Percentiles rank a stretch among this genome's conserved stretches.
Conservation (phyloP, 2,113 vertebrate species). For the Myanophis thanlyinensis region DNA sequence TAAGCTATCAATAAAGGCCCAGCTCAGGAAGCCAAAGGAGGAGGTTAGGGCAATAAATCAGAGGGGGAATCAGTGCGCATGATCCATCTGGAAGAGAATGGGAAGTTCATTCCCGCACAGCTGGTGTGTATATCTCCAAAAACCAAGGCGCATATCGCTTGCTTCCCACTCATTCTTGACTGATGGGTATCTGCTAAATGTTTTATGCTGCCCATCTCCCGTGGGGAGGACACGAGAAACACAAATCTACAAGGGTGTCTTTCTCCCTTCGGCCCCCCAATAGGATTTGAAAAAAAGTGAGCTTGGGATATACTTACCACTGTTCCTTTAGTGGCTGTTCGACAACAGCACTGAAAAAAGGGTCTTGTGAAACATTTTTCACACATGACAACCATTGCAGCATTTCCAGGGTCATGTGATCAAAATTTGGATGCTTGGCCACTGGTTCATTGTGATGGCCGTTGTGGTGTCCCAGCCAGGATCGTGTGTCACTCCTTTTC, state of each 20-base stretch:
- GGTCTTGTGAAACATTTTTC: no score
- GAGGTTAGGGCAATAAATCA: background rate
- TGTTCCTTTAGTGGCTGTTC: no score
- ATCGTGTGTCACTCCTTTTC: no score
- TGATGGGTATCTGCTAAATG: background rate
- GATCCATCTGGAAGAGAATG: conserved; percentile 5
- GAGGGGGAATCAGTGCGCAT: background rate
- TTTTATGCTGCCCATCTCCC: background rate
- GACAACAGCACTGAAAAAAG: no score
- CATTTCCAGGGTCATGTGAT: no score
- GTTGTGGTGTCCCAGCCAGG: no score
- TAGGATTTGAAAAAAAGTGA: background rate
- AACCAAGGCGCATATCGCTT: background rate
- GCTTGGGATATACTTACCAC: no score
- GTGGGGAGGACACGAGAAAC: background rate
- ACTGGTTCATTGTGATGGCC: no score
- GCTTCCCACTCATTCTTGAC: background rate
- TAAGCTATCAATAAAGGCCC: conserved; percentile 7
- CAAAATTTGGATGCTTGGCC: no score
- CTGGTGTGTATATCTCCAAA: background rate
- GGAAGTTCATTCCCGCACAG: conserved; percentile 13
- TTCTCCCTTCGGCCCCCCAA: background rate
- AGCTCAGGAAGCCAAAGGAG: background rate
- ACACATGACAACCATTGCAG: no score
- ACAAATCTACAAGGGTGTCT: background rate